Evolutionary conservation across 2,113 vertebrate species (phyloP).

Genomic region (Campylorhamphus procurvoides): DNA sequence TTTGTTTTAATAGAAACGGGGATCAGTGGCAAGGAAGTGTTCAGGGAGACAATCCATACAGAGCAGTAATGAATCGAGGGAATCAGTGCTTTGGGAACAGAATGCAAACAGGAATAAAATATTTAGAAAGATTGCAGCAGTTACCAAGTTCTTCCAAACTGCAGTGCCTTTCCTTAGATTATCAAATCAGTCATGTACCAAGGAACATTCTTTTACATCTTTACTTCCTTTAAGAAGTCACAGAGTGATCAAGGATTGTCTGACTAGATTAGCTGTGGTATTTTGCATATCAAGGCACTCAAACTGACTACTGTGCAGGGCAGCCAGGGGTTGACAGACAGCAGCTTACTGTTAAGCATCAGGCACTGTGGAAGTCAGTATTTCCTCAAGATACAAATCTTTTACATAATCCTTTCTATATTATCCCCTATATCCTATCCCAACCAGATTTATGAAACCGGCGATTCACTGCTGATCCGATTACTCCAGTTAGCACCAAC

Average conservation of each 20-base stretch:
- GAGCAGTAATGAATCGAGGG: not conserved
- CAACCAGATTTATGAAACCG: not conserved
- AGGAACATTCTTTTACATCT: not conserved
- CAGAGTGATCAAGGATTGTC: not conserved
- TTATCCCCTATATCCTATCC: not conserved
- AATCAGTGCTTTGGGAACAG: not conserved
- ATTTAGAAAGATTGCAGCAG: not conserved
- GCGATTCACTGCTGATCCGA: not conserved
- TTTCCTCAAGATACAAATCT: not conserved
- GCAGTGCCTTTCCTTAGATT: not conserved
- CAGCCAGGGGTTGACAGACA: not conserved
- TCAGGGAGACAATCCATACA: not conserved
- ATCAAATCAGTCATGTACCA: fast-evolving
- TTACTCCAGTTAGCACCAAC: not conserved
- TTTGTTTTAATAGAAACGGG: not conserved
- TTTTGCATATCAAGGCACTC: not conserved
- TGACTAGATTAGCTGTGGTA: not conserved
- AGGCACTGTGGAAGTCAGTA: not conserved
- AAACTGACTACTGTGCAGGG: not conserved
- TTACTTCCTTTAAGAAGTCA: not conserved
- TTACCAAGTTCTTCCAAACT: not conserved
- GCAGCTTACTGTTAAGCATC: not conserved
- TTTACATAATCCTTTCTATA: not conserved
- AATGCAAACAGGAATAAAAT: not conserved
- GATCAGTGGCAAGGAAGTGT: not conserved